Percentiles rank a stretch among this genome's conserved stretches.
Evolutionary conservation across 2,888 invertebrate genomes (phyloP).

Genomic region (Himalopsyche japonica): DNA sequence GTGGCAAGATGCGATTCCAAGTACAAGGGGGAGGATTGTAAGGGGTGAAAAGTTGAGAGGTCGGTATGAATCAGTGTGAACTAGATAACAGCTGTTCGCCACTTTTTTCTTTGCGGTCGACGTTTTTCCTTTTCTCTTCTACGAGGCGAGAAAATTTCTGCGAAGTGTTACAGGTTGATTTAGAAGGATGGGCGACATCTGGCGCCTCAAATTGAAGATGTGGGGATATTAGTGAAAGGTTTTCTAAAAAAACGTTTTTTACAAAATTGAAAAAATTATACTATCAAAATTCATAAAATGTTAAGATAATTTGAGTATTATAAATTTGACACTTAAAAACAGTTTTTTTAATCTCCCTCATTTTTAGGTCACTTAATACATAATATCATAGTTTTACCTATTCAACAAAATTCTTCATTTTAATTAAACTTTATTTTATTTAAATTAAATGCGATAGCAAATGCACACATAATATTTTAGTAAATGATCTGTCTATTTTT

Average conservation of each 20-base stretch:
- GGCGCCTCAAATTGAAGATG: background rate
- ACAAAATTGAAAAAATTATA: too few relatives aligned
- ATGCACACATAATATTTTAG: too few relatives aligned
- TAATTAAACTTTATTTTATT: too few relatives aligned
- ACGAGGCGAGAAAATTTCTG: slow-evolving; percentile 16
- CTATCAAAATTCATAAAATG: too few relatives aligned
- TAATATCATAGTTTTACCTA: too few relatives aligned
- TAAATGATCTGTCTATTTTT: too few relatives aligned
- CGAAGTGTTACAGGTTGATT: slow-evolving; percentile 38
- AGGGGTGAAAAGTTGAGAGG: slow-evolving; percentile 3
- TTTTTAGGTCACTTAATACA: too few relatives aligned
- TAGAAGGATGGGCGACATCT: background rate
- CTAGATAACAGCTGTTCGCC: slow-evolving; percentile 35
- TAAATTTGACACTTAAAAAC: too few relatives aligned
- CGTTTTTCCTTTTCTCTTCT: slow-evolving; percentile 17
- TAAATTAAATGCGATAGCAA: too few relatives aligned
- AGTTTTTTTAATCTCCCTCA: too few relatives aligned
- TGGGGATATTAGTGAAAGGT: background rate
- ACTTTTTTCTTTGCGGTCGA: slow-evolving; percentile 25
- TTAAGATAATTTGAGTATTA: too few relatives aligned
- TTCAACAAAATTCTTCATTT: too few relatives aligned
- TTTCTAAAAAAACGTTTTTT: background rate
- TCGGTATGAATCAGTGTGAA: slow-evolving; percentile 37
- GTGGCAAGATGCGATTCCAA: background rate
- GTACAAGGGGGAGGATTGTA: slow-evolving; percentile 13